A percentile compares a stretch with the other conserved stretches of the same genome.
phyloP scores from a whole-genome alignment of 1,140 invertebrate species.

The Sitophilus oryzae region DNA sequence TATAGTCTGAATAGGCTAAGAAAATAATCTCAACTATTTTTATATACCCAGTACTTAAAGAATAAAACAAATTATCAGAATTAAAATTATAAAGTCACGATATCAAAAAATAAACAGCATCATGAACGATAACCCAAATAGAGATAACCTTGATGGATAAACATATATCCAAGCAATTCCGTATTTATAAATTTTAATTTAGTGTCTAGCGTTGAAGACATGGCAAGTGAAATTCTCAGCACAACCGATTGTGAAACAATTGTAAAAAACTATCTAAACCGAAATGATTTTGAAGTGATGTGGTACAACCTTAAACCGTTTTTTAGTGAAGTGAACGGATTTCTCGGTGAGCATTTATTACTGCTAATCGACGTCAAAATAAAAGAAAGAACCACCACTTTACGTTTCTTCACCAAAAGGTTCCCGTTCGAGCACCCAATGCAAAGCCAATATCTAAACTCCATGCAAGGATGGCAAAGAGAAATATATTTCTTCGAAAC shows the following conservation, averaged over 20 bases:
- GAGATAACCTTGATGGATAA: too few relatives aligned
- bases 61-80: too few relatives aligned
- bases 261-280: conserved; percentile 12
- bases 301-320: conserved; percentile 7
- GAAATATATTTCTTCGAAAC: conserved; percentile 46
- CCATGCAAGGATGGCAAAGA: conserved; percentile 48
- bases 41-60: too few relatives aligned
- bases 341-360: conserved; percentile 47
- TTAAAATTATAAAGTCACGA: too few relatives aligned
- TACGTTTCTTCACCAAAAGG: conserved; percentile 49
- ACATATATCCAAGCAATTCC: too few relatives aligned
- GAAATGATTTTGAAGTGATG: conserved; percentile 10
- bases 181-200: too few relatives aligned
- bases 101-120: too few relatives aligned
- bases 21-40: too few relatives aligned
- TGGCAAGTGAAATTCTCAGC: not conserved
- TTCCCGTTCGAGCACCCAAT: conserved; percentile 43
- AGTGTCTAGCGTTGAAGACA: too few relatives aligned
- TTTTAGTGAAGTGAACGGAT: conserved; percentile 45
- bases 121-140: too few relatives aligned
- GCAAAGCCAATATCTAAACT: conserved; percentile 45
- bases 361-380: conserved; percentile 26
- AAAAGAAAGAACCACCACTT: conserved; percentile 15
- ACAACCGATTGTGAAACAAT: conserved; percentile 2
- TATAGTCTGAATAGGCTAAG: too few relatives aligned